phyloP scores from a whole-genome alignment of 2,888 invertebrate genomes.

The Pristionchus japonicus region DNA sequence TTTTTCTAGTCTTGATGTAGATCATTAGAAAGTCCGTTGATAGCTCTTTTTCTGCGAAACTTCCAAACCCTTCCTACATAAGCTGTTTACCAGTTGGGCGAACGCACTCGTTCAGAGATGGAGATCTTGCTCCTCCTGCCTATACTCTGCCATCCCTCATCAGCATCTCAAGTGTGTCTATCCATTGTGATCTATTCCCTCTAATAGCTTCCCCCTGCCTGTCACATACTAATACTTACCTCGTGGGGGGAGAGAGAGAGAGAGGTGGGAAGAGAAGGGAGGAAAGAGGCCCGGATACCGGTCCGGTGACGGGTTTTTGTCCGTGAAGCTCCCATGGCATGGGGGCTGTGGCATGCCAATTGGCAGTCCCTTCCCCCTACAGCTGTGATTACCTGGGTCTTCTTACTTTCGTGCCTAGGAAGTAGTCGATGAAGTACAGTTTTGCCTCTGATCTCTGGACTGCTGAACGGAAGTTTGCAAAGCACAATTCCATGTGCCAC shows the following conservation, averaged over 20 bases:
- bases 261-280: no score
- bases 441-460: background rate
- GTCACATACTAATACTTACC: conserved; percentile 40
- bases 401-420: background rate
- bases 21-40: background rate
- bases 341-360: background rate
- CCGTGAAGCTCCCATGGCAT: background rate
- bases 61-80: background rate
- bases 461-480: background rate
- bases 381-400: background rate
- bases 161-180: conserved; percentile 39
- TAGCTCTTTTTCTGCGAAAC: background rate
- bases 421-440: background rate
- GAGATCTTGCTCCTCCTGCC: background rate
- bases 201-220: conserved; percentile 29
- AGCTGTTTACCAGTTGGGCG: conserved; percentile 22
- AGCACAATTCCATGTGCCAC: background rate
- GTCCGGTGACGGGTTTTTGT: conserved; percentile 42
- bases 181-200: conserved; percentile 34
- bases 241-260: background rate
- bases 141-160: background rate
- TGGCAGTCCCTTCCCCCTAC: background rate
- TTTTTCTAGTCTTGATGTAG: background rate
- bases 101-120: conserved; percentile 5
- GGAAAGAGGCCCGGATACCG: conserved; percentile 27